Conservation (phyloP, 2,797 vertebrate species). For the Gouania willdenowi region DNA sequence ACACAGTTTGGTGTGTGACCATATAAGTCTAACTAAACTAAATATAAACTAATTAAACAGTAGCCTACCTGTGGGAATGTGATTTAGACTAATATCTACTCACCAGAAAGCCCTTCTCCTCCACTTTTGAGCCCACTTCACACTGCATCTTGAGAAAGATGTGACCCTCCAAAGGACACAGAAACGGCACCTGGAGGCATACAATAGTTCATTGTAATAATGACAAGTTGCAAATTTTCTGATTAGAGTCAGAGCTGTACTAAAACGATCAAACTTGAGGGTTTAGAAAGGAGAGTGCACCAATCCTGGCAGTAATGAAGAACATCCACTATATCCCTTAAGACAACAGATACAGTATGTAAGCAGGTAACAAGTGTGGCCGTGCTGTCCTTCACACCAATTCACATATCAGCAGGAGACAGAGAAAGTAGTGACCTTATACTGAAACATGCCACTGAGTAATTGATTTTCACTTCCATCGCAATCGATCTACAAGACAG, state of each 20-base stretch:
- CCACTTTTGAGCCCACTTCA: constrained; percentile 85
- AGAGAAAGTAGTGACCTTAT: constrained; percentile 78
- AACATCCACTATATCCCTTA: too few relatives aligned
- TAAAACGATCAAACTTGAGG: too few relatives aligned
- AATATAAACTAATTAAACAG: too few relatives aligned
- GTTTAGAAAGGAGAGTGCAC: too few relatives aligned
- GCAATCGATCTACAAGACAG: constrained; percentile 85
- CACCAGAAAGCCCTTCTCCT: constrained; percentile 92
- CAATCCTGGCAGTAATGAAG: too few relatives aligned
- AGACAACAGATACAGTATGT: neutral
- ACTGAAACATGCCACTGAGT: constrained; percentile 85
- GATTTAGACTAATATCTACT: constrained; percentile 36
- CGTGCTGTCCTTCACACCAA: neutral
- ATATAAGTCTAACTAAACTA: too few relatives aligned
- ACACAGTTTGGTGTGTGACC: too few relatives aligned
- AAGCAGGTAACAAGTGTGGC: neutral
- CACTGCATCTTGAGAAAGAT: constrained; percentile 90
- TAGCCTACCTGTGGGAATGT: too few relatives aligned
- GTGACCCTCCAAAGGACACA: constrained; percentile 93
- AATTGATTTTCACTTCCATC: constrained; percentile 81
- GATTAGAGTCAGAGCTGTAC: too few relatives aligned
- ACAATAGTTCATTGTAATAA: neutral
- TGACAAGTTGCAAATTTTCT: too few relatives aligned
- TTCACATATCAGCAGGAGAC: neutral
- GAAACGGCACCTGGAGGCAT: constrained; percentile 83